These are phyloP conservation scores for Pogonomyrmex californicus DNA, from an alignment of 1,140 invertebrate genomes.

Conservation along the genomic window DNA sequence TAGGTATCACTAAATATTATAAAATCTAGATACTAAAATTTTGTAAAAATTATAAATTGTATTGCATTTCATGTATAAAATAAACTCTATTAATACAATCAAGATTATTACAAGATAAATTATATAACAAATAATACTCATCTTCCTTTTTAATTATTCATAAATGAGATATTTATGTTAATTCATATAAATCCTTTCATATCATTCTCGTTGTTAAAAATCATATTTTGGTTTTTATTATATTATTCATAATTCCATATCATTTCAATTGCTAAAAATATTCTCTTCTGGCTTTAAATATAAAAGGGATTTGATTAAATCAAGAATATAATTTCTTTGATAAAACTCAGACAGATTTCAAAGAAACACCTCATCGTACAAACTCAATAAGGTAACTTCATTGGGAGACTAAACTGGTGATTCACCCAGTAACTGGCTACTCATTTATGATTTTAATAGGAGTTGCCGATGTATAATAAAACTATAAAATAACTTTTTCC, in stretches of 20 bases:
- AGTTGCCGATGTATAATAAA: conserved; percentile 1
- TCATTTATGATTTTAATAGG: conserved; percentile 49
- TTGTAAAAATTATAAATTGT: neutral
- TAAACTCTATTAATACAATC: neutral
- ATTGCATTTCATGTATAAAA: neutral
- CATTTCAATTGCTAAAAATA: conserved; percentile 11
- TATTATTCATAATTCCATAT: conserved; percentile 11
- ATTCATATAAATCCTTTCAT: conserved; percentile 26
- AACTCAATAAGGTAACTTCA: conserved; percentile 49
- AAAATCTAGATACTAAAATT: neutral
- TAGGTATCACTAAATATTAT: neutral
- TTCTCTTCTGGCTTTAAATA: conserved; percentile 27
- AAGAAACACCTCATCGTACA: conserved; percentile 44
- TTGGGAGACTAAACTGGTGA: conserved; percentile 48
- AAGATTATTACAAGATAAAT: neutral
- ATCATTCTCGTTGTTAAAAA: neutral
- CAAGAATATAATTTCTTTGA: conserved; percentile 64
- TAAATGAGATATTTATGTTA: neutral
- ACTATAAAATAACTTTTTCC: neutral
- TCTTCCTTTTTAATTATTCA: neutral
- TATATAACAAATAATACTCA: neutral
- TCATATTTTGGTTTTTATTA: neutral
- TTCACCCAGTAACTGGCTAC: conserved; percentile 24
- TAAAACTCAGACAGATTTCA: conserved; percentile 31
- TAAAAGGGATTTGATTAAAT: conserved; percentile 53